Evolutionary conservation across 2,113 vertebrate species (phyloP), one percentile per base, ranked within the genome.

Genomic region (Centropristis striata): DNA sequence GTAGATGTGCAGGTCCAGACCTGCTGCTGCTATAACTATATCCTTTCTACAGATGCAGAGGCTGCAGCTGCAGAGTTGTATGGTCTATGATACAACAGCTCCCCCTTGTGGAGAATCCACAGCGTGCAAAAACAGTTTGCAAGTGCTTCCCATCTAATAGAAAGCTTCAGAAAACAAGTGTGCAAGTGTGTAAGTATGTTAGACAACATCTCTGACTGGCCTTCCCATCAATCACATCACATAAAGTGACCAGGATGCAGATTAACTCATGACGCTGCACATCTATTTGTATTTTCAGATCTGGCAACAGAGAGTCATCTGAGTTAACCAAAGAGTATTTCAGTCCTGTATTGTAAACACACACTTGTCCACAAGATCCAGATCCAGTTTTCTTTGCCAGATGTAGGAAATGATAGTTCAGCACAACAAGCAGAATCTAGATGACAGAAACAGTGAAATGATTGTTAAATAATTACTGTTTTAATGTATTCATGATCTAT

Each of bases 241-340:
- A 44, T 16, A n/a, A 36, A 63, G 46, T 46, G 27, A 68, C 12
- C 44, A 9, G 51, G 20, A 67, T 15, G 20, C 25, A 65, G n/a
- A 55, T 2, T 44, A 39, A 57, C 20, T 70, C 23, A 6, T 14
- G 25, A 54, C 21, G 6, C 42, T 47, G 16, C 2, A 28, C 20
- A 25, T 21, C 8, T 59, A 80, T 37, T 49, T 53, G 39, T 27
- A 63, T 79, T 65, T 75, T 39, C 23, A 51, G 57, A 65, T 83
- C 18, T 58, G 51, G 28, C 46, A 37, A 23, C 50, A 42, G 18
- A 59, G 13, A 44, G 36, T 63, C 32, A 55, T 82, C 16, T 41
- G 39, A 75, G 63, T 71, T 68, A 70, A 84, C 82, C 85, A 88
- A 89, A 89, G 75, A 87, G 23, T 44, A 73, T 66, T 75, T 80